Percentiles rank a stretch among this genome's conserved stretches.
Evolutionary conservation across 2,113 vertebrate species (phyloP).

Genomic region (Canis aureus): DNA sequence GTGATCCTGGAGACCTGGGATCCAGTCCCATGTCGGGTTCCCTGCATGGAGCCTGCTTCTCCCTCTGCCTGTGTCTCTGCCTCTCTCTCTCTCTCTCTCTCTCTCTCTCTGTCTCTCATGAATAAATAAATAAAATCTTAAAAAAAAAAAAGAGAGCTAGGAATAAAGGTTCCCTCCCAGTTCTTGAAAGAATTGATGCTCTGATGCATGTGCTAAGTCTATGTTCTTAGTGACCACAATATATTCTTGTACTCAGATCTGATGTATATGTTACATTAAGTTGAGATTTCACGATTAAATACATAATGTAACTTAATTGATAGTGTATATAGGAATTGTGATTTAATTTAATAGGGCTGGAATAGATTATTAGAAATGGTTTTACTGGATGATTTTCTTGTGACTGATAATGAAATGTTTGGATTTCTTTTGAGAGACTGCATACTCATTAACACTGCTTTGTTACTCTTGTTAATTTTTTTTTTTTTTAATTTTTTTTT

Average conservation of each 20-base stretch:
- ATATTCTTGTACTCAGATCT: background rate
- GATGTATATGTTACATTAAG: background rate
- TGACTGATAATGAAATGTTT: background rate
- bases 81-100: too few relatives aligned
- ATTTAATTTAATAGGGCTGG: background rate
- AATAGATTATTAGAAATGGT: background rate
- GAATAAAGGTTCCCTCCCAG: background rate
- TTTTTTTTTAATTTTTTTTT: too few relatives aligned
- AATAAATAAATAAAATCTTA: too few relatives aligned
- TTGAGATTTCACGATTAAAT: background rate
- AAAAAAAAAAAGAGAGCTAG: background rate
- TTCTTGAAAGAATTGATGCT: background rate
- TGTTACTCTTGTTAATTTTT: background rate
- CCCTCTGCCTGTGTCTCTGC: too few relatives aligned
- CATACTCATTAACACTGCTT: background rate
- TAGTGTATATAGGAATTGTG: background rate
- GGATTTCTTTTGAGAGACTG: background rate
- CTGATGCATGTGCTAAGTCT: background rate
- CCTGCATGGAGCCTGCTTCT: too few relatives aligned
- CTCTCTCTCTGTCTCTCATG: too few relatives aligned
- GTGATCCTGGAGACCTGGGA: too few relatives aligned
- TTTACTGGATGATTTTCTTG: slow-evolving; percentile 7
- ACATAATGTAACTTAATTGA: background rate
- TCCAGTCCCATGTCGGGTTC: too few relatives aligned
- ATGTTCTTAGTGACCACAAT: background rate